Evolutionary conservation across 2,113 vertebrate genomes (phyloP), one percentile per base, ranked within the genome.

Genomic region (Nesogale talazaci): DNA sequence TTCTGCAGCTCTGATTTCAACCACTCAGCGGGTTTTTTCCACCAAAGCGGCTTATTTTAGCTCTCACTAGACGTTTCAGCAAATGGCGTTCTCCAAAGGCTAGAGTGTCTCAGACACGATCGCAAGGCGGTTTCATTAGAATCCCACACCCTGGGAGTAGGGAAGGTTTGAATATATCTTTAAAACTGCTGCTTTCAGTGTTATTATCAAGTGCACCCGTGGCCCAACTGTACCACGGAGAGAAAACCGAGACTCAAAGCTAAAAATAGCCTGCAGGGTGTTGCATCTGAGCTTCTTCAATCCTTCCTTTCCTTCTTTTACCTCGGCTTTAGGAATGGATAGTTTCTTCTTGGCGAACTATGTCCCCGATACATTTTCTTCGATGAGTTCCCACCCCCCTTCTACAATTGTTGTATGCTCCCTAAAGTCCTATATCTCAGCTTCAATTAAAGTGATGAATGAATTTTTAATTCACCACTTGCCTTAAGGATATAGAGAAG

Each of bases 381-480:
- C 65, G 57, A 87, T 8, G 70, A 89, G 67, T 27, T 25, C 56
- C 87, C 85, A 80, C 82, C 63, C 67, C 56, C 69, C 52, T 63
- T 83, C 84, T 91, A 20, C 59, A 97, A 94, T 97, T 95, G 96
- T 97, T 95, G 88, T 96, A 92, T 96, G 96, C 76, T 92, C 97
- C 81, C 85, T 96, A 97, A 97, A 98, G 96, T 95, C 96, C 88
- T 95, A 25, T 96, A 97, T 96, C 96, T 96, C 84, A 95, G 93
- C 95, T 94, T 98, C 97, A 96, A 96, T 98, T 97, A 97, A 98
- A 98, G 96, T 95, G 97, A 97, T 95, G 97, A 98, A 98, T 97
- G 97, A 97, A 98, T 97, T 97, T 97, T 98, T 98, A 98, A 98
- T 98, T 97, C 97, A 95, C 92, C 89, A 96, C 95, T 98, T 97